These are phyloP conservation scores for Electrophaes corylata DNA, from an alignment of 2,888 invertebrate genomes.

Conservation along the genomic window DNA sequence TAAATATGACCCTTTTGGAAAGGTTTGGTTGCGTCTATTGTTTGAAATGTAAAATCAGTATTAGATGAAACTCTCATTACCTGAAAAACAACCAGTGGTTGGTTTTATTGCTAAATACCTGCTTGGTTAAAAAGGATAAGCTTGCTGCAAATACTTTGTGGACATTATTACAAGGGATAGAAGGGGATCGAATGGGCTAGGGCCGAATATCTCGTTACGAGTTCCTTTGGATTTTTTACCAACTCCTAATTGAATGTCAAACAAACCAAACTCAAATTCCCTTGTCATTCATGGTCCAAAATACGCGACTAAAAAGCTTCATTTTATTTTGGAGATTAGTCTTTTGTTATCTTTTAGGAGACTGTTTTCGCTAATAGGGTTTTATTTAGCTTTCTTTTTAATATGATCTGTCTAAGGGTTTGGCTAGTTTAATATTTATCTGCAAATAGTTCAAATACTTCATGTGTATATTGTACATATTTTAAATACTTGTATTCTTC, in stretches of 20 bases:
- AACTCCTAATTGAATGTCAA: conserved; percentile 44
- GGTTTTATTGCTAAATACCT: conserved; percentile 32
- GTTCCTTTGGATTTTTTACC: conserved; percentile 34
- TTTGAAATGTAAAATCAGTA: no score
- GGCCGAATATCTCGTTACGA: conserved; percentile 41
- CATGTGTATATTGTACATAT: no score
- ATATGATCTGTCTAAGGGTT: no score
- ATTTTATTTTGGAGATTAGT: conserved; percentile 21
- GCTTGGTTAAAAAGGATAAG: conserved; percentile 37
- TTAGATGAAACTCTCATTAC: neutral
- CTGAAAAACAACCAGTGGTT: conserved; percentile 24
- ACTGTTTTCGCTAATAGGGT: conserved; percentile 1
- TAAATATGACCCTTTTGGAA: no score
- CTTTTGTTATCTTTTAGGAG: conserved; percentile 2
- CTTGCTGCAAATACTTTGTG: conserved; percentile 35
- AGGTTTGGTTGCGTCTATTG: no score
- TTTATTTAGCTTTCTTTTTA: neutral
- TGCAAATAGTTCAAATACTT: no score
- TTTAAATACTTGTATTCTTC: no score
- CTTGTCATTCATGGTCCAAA: conserved; percentile 28
- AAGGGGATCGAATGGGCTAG: conserved; percentile 40
- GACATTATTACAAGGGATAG: conserved; percentile 44
- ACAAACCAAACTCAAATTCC: conserved; percentile 35
- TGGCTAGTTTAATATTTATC: neutral
- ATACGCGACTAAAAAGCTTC: conserved; percentile 9